These are phyloP conservation scores for Eudasyphora cyanicolor DNA, from an alignment of 2,888 invertebrate genomes.

Conservation along the genomic window DNA sequence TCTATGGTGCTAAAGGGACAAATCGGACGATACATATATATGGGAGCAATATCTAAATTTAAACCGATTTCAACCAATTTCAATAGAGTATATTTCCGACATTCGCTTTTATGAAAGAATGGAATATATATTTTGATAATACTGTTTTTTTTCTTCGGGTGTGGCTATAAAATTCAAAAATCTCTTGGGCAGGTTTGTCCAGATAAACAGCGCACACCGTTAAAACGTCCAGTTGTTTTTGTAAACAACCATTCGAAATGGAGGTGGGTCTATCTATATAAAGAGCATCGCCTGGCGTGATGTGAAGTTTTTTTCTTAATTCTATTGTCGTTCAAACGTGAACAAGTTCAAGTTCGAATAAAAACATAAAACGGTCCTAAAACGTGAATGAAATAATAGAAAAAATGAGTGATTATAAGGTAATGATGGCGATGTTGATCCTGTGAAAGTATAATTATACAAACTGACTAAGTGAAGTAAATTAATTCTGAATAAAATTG, in stretches of 20 bases:
- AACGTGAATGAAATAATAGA: background rate
- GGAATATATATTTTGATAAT: too few species aligned
- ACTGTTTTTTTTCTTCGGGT: conserved; percentile 5
- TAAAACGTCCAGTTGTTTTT: conserved; percentile 7
- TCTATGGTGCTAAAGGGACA: too few species aligned
- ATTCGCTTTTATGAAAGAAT: too few species aligned
- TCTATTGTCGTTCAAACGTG: conserved; percentile 13
- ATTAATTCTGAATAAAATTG: background rate
- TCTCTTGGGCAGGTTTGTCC: conserved; percentile 47
- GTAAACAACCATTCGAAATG: conserved; percentile 7
- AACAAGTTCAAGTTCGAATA: conserved; percentile 21
- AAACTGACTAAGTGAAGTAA: background rate
- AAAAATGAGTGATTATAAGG: conserved; percentile 69
- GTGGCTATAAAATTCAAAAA: conserved; percentile 5
- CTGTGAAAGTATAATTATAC: background rate
- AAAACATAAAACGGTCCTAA: conserved; percentile 14
- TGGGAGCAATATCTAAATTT: too few species aligned
- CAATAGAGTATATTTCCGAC: too few species aligned
- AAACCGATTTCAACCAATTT: too few species aligned
- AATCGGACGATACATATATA: too few species aligned
- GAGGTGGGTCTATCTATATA: conserved; percentile 61
- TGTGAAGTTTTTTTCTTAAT: conserved; percentile 43
- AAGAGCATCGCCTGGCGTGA: conserved; percentile 41
- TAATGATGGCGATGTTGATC: conserved; percentile 37
- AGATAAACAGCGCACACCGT: conserved; percentile 12